These are phyloP conservation scores for Drosophila vallismaia DNA, from an alignment of 2,888 invertebrate species.

Conservation along the genomic window DNA sequence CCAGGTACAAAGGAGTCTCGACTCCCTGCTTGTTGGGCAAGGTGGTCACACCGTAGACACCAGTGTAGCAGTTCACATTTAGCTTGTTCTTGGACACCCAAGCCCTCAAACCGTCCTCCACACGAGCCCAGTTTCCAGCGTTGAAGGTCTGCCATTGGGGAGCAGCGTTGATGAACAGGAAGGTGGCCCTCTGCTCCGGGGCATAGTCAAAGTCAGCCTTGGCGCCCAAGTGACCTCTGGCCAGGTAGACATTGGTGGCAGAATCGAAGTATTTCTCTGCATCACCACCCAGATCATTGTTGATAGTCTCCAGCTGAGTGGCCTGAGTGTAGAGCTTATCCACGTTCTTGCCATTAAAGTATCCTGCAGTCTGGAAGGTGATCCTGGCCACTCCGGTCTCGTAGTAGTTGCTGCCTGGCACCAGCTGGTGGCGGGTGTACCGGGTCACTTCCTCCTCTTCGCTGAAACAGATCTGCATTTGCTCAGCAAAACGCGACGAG, in stretches of 20 bases:
- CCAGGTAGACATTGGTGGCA: conserved; percentile 73
- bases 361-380: conserved; percentile 79
- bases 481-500: conserved; percentile 78
- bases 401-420: conserved; percentile 83
- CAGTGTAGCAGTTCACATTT: conserved; percentile 85
- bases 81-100: conserved; percentile 75
- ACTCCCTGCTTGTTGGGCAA: conserved; percentile 84
- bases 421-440: conserved; percentile 82
- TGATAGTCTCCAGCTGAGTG: conserved; percentile 81
- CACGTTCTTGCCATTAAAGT: conserved; percentile 81
- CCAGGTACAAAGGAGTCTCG: conserved; percentile 82
- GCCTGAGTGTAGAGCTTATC: conserved; percentile 82
- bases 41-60: conserved; percentile 85
- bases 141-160: conserved; percentile 87
- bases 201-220: conserved; percentile 85
- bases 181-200: conserved; percentile 85
- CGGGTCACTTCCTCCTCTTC: conserved; percentile 82
- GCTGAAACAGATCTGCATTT: conserved; percentile 84
- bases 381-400: conserved; percentile 83
- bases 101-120: conserved; percentile 84
- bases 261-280: conserved; percentile 70
- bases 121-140: conserved; percentile 86
- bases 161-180: conserved; percentile 85
- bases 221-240: conserved; percentile 85
- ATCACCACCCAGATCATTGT: conserved; percentile 77